Evolutionary conservation across 64 coral and sea anemone species (phyloP), one percentile per base, ranked within the genome.

Genomic region (Dendronephthya gigantea): DNA sequence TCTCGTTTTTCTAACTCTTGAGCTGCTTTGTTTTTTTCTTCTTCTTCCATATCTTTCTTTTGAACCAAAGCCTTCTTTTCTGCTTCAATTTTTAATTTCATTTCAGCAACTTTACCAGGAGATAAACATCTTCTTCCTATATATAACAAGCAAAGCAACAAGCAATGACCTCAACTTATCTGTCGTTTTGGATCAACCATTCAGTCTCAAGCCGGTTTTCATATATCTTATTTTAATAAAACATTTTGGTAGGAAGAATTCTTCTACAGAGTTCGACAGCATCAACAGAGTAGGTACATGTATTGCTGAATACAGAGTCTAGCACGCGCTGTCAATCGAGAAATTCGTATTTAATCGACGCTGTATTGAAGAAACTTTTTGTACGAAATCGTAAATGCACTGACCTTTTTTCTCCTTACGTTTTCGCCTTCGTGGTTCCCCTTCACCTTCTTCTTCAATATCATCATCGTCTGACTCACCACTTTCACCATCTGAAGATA

Each of bases 41-140:
- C 95, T 50, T 93, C 95, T n/a, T 92, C 92, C 82, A 98, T 93
- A 82, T 98, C 95, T 83, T 88, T 98, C 35, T 98, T 98, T 70
- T 93, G 82, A 39, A 89, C 84, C 50, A 98, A 55, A 6, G 87
- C 65, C n/a, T 91, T 86, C 48, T 84, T 91, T 69, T 98, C 95
- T 35, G 91, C 95, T n/a, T 91, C 92, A 84, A 98, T 93, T 74
- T 98, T 98, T 43, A 92, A 90, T 82, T 91, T 93, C 85, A 98
- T 89, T 90, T 98, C 95, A 88, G 87, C 90, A 31, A 98, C 88
- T 48, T 98, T 98, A 45, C 90, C 95, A 29, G 95, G 95, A 9
- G 95, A 90, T 16, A 98, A 51, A 29, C 89, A 92, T 85, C 93
- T 92, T 48, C 81, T 90, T 47, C 92, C 92, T 94, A n/a, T 30